Conservation (phyloP, 30 jellyfish, hydroid and myxozoan genomes). For the Turritopsis rubra region DNA sequence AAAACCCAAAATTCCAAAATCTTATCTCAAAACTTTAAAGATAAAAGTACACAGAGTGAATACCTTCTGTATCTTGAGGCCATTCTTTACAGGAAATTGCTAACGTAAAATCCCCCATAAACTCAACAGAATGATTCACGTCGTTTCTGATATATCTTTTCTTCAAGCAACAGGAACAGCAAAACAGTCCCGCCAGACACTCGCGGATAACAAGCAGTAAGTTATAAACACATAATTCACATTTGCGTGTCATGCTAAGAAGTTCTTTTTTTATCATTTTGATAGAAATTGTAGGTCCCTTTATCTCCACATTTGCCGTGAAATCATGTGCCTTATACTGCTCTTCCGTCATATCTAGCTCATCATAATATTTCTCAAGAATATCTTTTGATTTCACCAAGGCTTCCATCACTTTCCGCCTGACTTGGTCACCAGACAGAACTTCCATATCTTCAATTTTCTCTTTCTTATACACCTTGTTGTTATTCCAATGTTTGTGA, state of each 20-base stretch:
- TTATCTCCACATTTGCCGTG: neutral
- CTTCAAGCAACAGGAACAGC: neutral
- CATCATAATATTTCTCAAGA: neutral
- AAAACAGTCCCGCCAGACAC: neutral
- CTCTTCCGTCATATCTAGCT: neutral
- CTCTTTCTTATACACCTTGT: conserved; percentile 1
- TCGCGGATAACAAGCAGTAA: neutral
- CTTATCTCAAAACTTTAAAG: too few relatives aligned
- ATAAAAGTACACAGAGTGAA: too few relatives aligned
- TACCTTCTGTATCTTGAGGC: conserved; percentile 12
- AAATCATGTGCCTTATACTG: neutral
- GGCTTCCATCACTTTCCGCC: neutral
- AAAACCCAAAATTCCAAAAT: too few relatives aligned
- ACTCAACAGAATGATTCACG: neutral
- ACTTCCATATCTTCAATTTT: neutral
- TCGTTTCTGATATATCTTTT: neutral
- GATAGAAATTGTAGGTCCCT: neutral
- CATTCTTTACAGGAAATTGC: neutral
- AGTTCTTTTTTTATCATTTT: neutral
- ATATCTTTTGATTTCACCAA: neutral
- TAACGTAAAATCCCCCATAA: conserved; percentile 2
- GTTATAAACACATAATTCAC: neutral
- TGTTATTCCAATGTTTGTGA: neutral
- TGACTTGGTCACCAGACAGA: neutral
- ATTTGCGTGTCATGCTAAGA: neutral